Conservation (phyloP, 2,797 vertebrate species). For the Sebastes minor region DNA sequence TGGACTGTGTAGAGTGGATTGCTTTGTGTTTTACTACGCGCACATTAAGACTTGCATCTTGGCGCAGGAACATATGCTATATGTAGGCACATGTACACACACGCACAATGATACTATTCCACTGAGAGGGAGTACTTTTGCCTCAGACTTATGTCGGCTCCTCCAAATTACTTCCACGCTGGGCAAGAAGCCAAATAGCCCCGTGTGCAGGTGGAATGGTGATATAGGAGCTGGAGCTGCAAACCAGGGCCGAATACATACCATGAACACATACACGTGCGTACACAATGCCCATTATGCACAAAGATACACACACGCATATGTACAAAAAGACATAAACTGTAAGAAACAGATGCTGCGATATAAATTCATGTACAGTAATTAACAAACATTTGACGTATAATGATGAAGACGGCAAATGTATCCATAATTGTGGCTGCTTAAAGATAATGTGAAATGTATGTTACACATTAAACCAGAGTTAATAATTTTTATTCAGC, state of each 20-base stretch:
- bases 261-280: not conserved
- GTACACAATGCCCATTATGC: not conserved
- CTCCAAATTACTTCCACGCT: conserved; percentile 58
- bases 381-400: not conserved
- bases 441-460: conserved; percentile 16
- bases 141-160: conserved; percentile 62
- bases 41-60: conserved; percentile 18
- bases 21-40: not conserved
- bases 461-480: conserved; percentile 2
- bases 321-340: not conserved
- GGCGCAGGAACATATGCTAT: not conserved
- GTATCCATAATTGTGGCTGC: conserved; percentile 1
- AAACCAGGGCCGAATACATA: not conserved
- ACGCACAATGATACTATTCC: conserved; percentile 28
- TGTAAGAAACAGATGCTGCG: not conserved
- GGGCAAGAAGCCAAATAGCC: conserved; percentile 50
- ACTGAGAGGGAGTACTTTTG: conserved; percentile 40
- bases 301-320: not conserved
- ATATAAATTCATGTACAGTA: not conserved
- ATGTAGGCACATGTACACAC: conserved; percentile 7
- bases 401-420: not conserved
- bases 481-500: conserved; percentile 27
- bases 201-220: conserved; percentile 34
- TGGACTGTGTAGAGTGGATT: conserved; percentile 32
- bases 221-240: conserved; percentile 28